Base-by-base conservation (phyloP, 2,888 invertebrate genomes). In the Crematogaster levior region DNA sequence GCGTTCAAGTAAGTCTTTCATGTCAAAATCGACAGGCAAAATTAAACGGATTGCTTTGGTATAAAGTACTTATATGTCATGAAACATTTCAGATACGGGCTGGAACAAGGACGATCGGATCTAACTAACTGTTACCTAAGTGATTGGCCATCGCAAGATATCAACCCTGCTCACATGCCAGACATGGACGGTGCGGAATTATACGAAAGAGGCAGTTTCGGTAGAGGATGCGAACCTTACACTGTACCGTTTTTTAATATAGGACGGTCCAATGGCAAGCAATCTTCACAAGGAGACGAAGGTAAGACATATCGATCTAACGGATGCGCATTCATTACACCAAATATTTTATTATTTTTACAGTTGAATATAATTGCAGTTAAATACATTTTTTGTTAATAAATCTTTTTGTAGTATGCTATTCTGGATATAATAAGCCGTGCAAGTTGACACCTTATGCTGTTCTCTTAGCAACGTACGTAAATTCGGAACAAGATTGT, bases 161-260 rank as follows among this genome's bases (percentile, higher is more conserved):
- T 97, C 81, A 95, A 96, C 90, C 95, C 96, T 60, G 94, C 92
- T 27, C 95, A 96, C 34, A 95, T 96, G 58, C 95, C 96, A 5
- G 97, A 96, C 85, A 94, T 92, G 89, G 90, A 95, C 0, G 96
- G 96, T 0, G 97, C 97, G 81, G 97, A 98, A 93, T 94, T 98
- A 34, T 98, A 97, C 89, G 97, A 98, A 84, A 95, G 98, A 60
- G 97, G 97, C 0, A 98, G 97, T 93, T 98, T 97, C 90, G 98
- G 97, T 0, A 96, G 97, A 74, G 98, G 98, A 0, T 98, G 98
- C 89, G 97, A 98, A 92, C 96, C 97, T 0, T 96, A 97, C 81
- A 95, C 88, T 5, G 85, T 89, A 60, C 82, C 88, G 5, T 75
- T 84, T 9, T 84, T 88, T 15, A 89, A 87, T 34, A 77, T 51